phyloP scores from a whole-genome alignment of 2,113 vertebrate genomes.

The Rhinichthys klamathensis region DNA sequence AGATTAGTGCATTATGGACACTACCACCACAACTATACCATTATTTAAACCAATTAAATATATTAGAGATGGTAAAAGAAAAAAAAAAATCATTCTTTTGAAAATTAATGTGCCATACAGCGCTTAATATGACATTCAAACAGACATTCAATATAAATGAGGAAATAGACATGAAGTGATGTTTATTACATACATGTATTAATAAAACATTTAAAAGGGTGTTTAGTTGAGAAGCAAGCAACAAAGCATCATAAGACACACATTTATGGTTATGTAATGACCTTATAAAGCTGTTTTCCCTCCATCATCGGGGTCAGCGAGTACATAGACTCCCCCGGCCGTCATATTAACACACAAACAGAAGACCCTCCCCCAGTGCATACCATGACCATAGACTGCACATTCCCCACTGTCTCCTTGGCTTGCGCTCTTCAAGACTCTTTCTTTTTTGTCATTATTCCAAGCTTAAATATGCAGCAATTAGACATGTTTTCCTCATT shows the following conservation, averaged over 20 bases:
- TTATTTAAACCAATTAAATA: too few species aligned
- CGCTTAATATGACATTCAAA: neutral
- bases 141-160: neutral
- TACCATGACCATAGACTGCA: neutral
- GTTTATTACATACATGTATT: too few species aligned
- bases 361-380: constrained; percentile 34
- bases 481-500: neutral
- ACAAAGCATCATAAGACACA: neutral
- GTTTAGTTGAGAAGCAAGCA: neutral
- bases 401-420: neutral
- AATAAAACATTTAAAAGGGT: neutral
- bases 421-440: neutral
- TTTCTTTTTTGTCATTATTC: neutral
- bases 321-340: neutral
- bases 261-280: neutral
- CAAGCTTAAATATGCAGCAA: neutral
- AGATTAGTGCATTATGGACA: neutral
- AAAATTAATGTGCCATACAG: too few species aligned
- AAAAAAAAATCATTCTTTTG: too few species aligned
- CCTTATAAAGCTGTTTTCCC: constrained; percentile 29
- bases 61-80: too few species aligned
- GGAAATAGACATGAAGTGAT: neutral
- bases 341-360: constrained; percentile 9
- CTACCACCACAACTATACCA: too few species aligned
- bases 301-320: constrained; percentile 4